phyloP scores from a whole-genome alignment of 2,113 vertebrate species.

The Eupsittula cactorum region DNA sequence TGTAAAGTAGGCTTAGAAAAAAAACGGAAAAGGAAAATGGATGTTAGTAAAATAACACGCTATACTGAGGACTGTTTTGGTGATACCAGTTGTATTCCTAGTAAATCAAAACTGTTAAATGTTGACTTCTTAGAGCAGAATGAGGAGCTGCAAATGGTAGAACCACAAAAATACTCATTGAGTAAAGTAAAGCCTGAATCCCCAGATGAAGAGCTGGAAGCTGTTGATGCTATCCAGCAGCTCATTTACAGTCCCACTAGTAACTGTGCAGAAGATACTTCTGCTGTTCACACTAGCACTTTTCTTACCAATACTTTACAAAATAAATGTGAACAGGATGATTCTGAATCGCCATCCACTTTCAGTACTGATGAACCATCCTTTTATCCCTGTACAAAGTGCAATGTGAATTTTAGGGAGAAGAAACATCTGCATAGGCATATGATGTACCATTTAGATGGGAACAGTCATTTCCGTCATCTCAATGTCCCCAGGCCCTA shows the following conservation, averaged over 20 bases:
- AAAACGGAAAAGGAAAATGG: slow-evolving; percentile 84
- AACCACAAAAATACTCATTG: slow-evolving; percentile 75
- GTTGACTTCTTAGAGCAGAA: slow-evolving; percentile 79
- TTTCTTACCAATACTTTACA: slow-evolving; percentile 78
- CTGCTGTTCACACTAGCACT: slow-evolving; percentile 83
- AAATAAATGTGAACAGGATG: slow-evolving; percentile 83
- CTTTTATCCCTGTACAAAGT: slow-evolving; percentile 91
- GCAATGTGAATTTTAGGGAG: slow-evolving; percentile 93
- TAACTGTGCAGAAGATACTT: slow-evolving; percentile 82
- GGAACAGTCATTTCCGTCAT: slow-evolving; percentile 90
- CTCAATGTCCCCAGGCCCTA: slow-evolving; percentile 87
- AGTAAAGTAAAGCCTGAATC: slow-evolving; percentile 82
- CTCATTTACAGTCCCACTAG: slow-evolving; percentile 80
- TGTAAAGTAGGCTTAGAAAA: slow-evolving; percentile 82
- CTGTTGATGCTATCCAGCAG: slow-evolving; percentile 80
- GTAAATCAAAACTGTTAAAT: slow-evolving; percentile 74
- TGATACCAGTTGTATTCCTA: slow-evolving; percentile 80
- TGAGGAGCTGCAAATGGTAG: slow-evolving; percentile 77
- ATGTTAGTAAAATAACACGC: slow-evolving; percentile 82
- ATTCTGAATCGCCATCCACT: slow-evolving; percentile 81
- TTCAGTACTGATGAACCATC: slow-evolving; percentile 86
- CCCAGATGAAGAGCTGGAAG: slow-evolving; percentile 79
- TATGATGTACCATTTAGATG: slow-evolving; percentile 98
- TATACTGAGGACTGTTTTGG: slow-evolving; percentile 84
- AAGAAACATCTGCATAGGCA: slow-evolving; percentile 93